These are phyloP conservation scores for Cheilosia vulpina DNA, from an alignment of 2,888 invertebrate genomes.

Conservation along the genomic window DNA sequence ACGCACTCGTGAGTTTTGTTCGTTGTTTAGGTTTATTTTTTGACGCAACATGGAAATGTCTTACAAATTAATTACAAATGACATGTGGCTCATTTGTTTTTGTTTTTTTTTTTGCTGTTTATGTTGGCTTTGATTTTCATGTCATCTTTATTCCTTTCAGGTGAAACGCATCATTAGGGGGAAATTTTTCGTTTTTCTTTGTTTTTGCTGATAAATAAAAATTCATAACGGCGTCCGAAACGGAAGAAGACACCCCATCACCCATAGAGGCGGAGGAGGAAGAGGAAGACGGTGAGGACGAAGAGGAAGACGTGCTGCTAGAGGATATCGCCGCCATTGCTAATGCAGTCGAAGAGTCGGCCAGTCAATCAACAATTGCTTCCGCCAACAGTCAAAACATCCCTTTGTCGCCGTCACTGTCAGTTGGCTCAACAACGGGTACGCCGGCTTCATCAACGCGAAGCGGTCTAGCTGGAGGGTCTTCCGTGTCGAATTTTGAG, in stretches of 20 bases:
- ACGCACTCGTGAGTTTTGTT: slow-evolving; percentile 15
- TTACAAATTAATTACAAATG: slow-evolving; percentile 49
- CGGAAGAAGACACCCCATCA: slow-evolving; percentile 65
- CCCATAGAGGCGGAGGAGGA: slow-evolving; percentile 53
- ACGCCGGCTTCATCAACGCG: slow-evolving; percentile 46
- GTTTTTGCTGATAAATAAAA: slow-evolving; percentile 23
- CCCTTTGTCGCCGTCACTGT: slow-evolving; percentile 62
- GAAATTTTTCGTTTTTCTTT: slow-evolving; percentile 41
- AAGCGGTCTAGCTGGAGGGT: slow-evolving; percentile 46
- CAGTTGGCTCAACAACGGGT: slow-evolving; percentile 48
- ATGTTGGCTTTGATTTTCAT: slow-evolving; percentile 10
- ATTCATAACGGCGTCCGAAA: slow-evolving; percentile 72
- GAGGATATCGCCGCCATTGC: slow-evolving; percentile 22
- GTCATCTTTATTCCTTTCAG: slow-evolving; percentile 45
- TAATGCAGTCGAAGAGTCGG: slow-evolving; percentile 48
- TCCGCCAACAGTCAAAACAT: slow-evolving; percentile 35
- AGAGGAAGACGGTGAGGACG: slow-evolving; percentile 19
- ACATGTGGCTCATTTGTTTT: slow-evolving; percentile 64
- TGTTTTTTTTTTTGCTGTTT: slow-evolving; percentile 10
- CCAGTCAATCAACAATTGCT: slow-evolving; percentile 43
- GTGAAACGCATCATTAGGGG: slow-evolving; percentile 56
- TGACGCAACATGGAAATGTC: slow-evolving; percentile 43
- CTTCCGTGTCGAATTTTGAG: slow-evolving; percentile 60
- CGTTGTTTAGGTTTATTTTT: slow-evolving; percentile 7
- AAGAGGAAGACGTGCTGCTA: not conserved